A percentile compares a stretch with the other conserved stretches of the same genome.
These are phyloP conservation scores for Chaenocephalus aceratus DNA, from an alignment of 2,113 vertebrate species.

Conservation along the genomic window DNA sequence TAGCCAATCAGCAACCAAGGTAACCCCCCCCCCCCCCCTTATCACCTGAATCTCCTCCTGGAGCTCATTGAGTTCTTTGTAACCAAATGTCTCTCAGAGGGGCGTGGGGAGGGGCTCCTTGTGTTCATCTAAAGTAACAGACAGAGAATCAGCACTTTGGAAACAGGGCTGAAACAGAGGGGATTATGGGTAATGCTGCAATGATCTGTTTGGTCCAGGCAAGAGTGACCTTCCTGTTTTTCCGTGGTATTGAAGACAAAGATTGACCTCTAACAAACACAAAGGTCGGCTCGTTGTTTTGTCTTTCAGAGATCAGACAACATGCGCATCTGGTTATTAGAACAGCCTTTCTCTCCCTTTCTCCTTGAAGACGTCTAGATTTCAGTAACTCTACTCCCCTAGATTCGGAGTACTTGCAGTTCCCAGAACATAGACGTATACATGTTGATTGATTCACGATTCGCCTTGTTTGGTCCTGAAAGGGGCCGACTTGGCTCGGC, in stretches of 20 bases:
- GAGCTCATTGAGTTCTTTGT: too few relatives aligned
- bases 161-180: too few relatives aligned
- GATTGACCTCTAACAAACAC: not conserved
- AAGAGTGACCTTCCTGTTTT: slow-evolving; percentile 16
- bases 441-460: slow-evolving; percentile 62
- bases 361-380: slow-evolving; percentile 21
- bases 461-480: slow-evolving; percentile 71
- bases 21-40: too few relatives aligned
- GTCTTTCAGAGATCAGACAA: slow-evolving; percentile 2
- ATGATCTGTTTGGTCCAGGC: not conserved
- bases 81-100: too few relatives aligned
- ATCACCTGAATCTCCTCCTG: too few relatives aligned
- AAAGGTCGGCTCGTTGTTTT: slow-evolving; percentile 12
- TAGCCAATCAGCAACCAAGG: too few relatives aligned
- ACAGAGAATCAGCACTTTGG: too few relatives aligned
- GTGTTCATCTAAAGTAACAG: too few relatives aligned
- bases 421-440: slow-evolving; percentile 50
- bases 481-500: slow-evolving; percentile 66
- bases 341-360: slow-evolving; percentile 10
- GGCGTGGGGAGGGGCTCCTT: too few relatives aligned
- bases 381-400: slow-evolving; percentile 14
- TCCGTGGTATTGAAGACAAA: not conserved
- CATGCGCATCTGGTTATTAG: slow-evolving; percentile 48
- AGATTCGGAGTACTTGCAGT: slow-evolving; percentile 37
- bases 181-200: too few relatives aligned